Conservation (phyloP, 2,888 invertebrate species). For the Orchestes rusci region DNA sequence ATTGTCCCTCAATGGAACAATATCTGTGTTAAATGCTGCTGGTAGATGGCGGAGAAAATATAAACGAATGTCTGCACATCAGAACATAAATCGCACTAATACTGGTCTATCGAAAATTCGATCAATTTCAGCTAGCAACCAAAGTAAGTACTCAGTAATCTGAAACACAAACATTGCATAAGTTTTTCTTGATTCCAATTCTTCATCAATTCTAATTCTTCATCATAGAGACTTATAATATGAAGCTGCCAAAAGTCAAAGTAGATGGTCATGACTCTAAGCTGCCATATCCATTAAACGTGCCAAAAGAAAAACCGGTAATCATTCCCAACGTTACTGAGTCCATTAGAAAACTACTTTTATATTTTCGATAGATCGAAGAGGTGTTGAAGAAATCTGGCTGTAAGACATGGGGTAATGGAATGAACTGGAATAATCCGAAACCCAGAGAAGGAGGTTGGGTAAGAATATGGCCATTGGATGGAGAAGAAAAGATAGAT, state of each 20-base stretch:
- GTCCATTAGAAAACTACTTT: not conserved
- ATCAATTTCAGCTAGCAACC: slow-evolving; percentile 28
- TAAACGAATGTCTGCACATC: slow-evolving; percentile 35
- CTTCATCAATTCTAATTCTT: not conserved
- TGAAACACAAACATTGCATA: not conserved
- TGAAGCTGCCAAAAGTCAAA: slow-evolving; percentile 34
- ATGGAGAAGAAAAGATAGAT: slow-evolving; percentile 25
- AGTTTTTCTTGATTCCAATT: too few relatives aligned
- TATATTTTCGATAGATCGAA: slow-evolving; percentile 28
- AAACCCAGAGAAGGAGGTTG: slow-evolving; percentile 64
- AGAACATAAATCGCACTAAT: slow-evolving; percentile 28
- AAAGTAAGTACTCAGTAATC: slow-evolving; percentile 29
- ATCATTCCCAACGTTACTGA: slow-evolving; percentile 10
- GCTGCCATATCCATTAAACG: slow-evolving; percentile 22
- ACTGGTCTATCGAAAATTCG: slow-evolving; percentile 28
- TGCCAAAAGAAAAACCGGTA: slow-evolving; percentile 31
- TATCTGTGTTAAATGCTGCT: slow-evolving; percentile 39
- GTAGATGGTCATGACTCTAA: slow-evolving; percentile 23
- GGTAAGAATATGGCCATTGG: slow-evolving; percentile 66
- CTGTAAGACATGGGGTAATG: slow-evolving; percentile 60
- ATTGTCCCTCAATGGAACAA: slow-evolving; percentile 28
- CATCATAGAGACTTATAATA: slow-evolving; percentile 30
- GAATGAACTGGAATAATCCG: slow-evolving; percentile 60
- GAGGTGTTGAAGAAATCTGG: slow-evolving; percentile 42
- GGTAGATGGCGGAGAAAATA: slow-evolving; percentile 41